Evolutionary conservation across 1,140 invertebrate genomes (phyloP), one percentile per base, ranked within the genome.

Genomic region (Drosophila tristis): DNA sequence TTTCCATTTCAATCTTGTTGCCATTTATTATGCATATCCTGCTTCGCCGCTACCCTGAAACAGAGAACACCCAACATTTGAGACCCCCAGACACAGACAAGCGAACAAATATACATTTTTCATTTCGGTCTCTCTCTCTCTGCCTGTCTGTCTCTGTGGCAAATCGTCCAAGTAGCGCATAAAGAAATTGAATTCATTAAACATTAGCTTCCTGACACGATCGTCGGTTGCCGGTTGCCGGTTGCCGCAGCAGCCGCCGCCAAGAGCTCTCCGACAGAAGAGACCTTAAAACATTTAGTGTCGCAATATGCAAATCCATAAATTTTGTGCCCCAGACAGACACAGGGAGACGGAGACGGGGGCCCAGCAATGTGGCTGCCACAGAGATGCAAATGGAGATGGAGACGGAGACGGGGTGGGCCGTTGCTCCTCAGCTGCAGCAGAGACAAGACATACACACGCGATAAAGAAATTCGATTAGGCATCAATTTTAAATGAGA

Each of bases 181-280:
- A 90, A 90, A 86, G 71, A 90, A 90, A 90, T 90, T 90, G 86
- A 90, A 86, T 90, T 90, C 86, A 90, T 90, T 90, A 90, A 90
- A 84, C 85, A 90, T 87, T 90, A 84, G 85, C 85, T 90, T 81
- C 85, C 85, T 90, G 85, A 90, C 86, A 80, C 80, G 73, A 84
- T 90, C 73, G 53, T 50, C 55, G 9, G 35, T 5, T 39, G 9
- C 13, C 35, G 9, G 35, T 5, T 39, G 11, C 13, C 35, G 35
- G 11, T 11, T 13, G 63, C 29, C 44, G 50, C 50, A 26, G 20
- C 20, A 20, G 20, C 20, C 4, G 47, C 57, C 57, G 72, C 20
- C 65, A 29, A 29, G 11, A 4, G 35, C 11, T 5, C 35, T 39
- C 35, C 35, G 4, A 39, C 35, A 56, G 67, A 43, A 47, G 54